Base-by-base conservation (phyloP, 2,888 invertebrate genomes). In the Cheilosia impressa region DNA sequence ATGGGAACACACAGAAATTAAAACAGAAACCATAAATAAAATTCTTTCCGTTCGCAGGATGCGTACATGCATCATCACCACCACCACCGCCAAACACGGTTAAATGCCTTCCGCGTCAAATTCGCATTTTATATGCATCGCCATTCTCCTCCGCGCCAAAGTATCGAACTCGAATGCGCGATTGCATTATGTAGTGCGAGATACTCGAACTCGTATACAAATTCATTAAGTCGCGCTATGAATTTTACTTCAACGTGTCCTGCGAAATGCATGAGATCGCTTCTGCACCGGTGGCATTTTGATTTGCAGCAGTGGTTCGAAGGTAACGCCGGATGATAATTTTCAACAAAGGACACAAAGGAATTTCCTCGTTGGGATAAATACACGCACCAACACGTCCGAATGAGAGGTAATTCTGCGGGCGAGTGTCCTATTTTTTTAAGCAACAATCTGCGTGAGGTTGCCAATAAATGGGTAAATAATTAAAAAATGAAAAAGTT, bases 191-290 rank as follows among this genome's bases (percentile, higher is more conserved):
- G 15, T 47, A 5, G 41, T 10, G 13, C 13, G 52, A 79, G 50
- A 45, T 60, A 38, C 10, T 31, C 31, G 31, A 7, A 31, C 9
- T 31, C 31, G 31, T 31, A 38, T 38, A 73, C 53, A 83, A 83
- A 78, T 83, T 83, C 78, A 83, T 78, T 83, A 78, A 68, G 57
- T 78, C 78, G 52, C 2, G 24, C 52, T 65, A 71, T 82, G 58
- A 71, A 77, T 71, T 82, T 77, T 60, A 82, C 65, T 65, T 52
- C 24, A 65, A 41, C 55, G 38, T 68, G 62, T 34, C 41, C 63
- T 72, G 41, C 3, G 52, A n/a, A 45, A 24, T 47, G 34, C 13
- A 66, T 38, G 75, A 60, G 76, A 58, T 75, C 47, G 22, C 65
- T 65, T 24, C 38, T 57, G 57, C 47, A 58, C 50, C 66, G 66